Conservation (phyloP, 2,113 vertebrate species). For the Brachyistius frenatus region DNA sequence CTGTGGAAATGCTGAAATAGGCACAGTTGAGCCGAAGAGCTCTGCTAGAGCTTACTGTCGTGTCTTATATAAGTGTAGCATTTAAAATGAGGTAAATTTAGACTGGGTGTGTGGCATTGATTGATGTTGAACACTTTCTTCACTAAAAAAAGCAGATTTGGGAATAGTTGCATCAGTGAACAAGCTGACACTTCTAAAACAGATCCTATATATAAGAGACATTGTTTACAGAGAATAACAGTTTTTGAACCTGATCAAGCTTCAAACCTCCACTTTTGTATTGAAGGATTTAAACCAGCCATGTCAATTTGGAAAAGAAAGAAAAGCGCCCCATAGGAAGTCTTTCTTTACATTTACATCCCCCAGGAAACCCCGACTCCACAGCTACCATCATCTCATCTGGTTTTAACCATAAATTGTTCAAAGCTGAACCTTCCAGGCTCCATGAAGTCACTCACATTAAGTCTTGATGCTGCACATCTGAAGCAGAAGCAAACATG, state of each 20-base stretch:
- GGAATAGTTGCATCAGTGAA: not conserved
- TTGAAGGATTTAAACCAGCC: constrained; percentile 41
- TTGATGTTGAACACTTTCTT: not conserved
- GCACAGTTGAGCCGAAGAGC: not conserved
- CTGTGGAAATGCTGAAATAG: not conserved
- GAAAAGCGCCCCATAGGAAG: constrained; percentile 52
- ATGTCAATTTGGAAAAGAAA: constrained; percentile 50
- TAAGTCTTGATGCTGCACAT: constrained; percentile 44
- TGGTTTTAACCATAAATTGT: constrained; percentile 63
- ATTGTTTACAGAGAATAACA: not conserved
- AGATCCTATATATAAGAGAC: not conserved
- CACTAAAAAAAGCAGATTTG: not conserved
- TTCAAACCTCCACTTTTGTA: not conserved
- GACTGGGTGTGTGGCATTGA: not conserved
- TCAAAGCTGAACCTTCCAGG: constrained; percentile 49
- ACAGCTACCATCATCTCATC: constrained; percentile 57
- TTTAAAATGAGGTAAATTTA: constrained; percentile 2
- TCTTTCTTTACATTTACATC: constrained; percentile 60
- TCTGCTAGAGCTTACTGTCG: not conserved
- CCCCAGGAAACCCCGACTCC: constrained; percentile 53
- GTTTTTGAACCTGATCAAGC: too few relatives aligned
- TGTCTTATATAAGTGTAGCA: not conserved
- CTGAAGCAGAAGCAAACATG: constrained; percentile 36
- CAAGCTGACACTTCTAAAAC: not conserved
- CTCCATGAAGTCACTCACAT: constrained; percentile 24